A percentile compares a stretch with the other conserved stretches of the same genome.
Conservation (phyloP, 2,113 vertebrate species). For the Cyphotilapia sp. region DNA sequence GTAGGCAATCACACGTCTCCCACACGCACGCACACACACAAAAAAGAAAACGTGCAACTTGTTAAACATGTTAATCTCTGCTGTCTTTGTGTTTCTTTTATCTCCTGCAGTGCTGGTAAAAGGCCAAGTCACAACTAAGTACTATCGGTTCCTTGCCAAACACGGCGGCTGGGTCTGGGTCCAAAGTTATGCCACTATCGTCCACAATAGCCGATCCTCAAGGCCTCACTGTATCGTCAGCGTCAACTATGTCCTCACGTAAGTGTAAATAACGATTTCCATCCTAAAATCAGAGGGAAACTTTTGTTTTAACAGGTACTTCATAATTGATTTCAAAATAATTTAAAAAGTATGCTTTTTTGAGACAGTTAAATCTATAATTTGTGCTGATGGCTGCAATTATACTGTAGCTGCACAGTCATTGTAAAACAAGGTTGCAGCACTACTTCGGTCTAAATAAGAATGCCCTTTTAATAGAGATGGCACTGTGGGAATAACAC, state of each 20-base stretch:
- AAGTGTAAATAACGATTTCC: constrained; percentile 59
- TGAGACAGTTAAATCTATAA: neutral
- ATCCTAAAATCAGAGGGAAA: neutral
- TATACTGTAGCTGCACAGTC: neutral
- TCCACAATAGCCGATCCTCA: constrained; percentile 96
- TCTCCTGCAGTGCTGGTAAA: constrained; percentile 87
- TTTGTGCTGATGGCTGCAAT: neutral
- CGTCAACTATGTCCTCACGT: constrained; percentile 99
- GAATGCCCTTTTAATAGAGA: constrained; percentile 17
- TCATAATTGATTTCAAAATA: neutral
- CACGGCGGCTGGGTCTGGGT: constrained; percentile 98
- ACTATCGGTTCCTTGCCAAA: constrained; percentile 95
- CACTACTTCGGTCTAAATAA: neutral
- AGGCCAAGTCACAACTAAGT: constrained; percentile 97
- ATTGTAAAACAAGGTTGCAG: neutral
- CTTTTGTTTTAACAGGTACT: neutral
- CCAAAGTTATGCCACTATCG: constrained; percentile 96
- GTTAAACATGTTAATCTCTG: constrained; percentile 1
- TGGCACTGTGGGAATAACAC: neutral
- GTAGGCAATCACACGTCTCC: neutral
- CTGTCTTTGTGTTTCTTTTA: constrained; percentile 12
- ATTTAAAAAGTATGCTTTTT: neutral
- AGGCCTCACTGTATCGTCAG: constrained; percentile 97
- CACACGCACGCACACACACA: neutral
- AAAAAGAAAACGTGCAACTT: neutral